Evolutionary conservation across 2,797 vertebrate species (phyloP).

Genomic region (Scomberomorus guttatus): DNA sequence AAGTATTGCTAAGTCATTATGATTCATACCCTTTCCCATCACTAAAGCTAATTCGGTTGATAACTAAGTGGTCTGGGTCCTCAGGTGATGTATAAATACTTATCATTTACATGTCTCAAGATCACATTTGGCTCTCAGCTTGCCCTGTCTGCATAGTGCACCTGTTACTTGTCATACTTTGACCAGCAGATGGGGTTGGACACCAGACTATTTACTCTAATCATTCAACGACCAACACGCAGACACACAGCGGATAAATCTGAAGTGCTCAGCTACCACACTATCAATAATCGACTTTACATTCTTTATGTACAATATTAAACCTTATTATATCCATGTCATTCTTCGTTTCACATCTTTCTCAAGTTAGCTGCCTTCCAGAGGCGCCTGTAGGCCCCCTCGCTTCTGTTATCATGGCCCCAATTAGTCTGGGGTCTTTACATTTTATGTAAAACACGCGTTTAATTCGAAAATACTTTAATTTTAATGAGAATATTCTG

Average conservation of each 20-base stretch:
- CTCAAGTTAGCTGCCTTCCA: conserved; percentile 15
- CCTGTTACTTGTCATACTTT: conserved; percentile 1
- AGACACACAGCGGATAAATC: background rate
- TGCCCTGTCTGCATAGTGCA: background rate
- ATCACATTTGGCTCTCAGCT: background rate
- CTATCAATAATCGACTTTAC: background rate
- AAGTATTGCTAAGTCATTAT: background rate
- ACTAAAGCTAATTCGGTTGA: background rate
- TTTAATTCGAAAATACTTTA: background rate
- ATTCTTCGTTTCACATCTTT: background rate
- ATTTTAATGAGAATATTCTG: accelerated
- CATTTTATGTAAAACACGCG: background rate
- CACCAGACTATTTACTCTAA: background rate
- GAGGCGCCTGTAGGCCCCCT: background rate
- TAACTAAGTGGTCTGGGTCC: background rate
- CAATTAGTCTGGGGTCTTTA: background rate
- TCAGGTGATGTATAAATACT: background rate
- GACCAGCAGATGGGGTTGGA: conserved; percentile 48
- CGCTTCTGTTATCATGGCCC: accelerated
- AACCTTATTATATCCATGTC: background rate
- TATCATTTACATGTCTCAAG: background rate
- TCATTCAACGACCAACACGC: background rate
- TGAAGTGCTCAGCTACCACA: background rate
- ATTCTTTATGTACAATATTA: background rate
- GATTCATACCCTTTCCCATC: background rate